phyloP scores from a whole-genome alignment of 1,140 invertebrate genomes.

The Diorhabda carinulata region DNA sequence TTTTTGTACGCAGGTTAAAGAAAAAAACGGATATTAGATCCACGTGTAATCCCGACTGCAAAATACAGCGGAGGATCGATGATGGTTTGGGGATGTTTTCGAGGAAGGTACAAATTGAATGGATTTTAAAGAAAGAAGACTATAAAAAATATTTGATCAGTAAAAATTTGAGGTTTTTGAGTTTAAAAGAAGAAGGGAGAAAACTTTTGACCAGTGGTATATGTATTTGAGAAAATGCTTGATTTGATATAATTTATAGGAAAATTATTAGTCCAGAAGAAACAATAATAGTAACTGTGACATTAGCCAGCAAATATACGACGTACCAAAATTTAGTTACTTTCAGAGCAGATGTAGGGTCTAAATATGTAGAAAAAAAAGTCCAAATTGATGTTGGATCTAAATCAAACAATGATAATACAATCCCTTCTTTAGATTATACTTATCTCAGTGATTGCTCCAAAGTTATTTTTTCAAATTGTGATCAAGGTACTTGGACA shows the following conservation, averaged over 20 bases:
- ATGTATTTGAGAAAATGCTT: too few species aligned
- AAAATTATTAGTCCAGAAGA: conserved; percentile 27
- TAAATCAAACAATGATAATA: conserved; percentile 38
- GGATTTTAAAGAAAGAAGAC: too few species aligned
- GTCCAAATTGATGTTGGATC: conserved; percentile 45
- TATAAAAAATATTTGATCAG: too few species aligned
- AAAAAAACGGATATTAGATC: too few species aligned
- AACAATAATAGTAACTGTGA: conserved; percentile 28
- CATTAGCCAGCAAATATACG: conserved; percentile 22
- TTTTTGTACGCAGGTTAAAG: too few species aligned
- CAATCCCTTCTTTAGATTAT: conserved; percentile 46
- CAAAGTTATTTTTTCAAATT: conserved; percentile 45
- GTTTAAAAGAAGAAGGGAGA: too few species aligned
- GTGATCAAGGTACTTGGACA: conserved; percentile 51
- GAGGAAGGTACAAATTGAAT: too few species aligned
- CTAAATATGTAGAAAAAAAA: conserved; percentile 46
- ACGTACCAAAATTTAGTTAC: conserved; percentile 44
- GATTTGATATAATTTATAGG: conserved; percentile 14
- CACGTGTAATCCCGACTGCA: too few species aligned
- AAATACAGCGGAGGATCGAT: too few species aligned
- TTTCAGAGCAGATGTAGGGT: conserved; percentile 40
- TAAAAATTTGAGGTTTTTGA: too few species aligned
- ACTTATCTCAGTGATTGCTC: conserved; percentile 52
- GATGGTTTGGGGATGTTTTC: too few species aligned
- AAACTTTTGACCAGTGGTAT: too few species aligned